phyloP scores from a whole-genome alignment of 2,888 invertebrate species.

The Melanostoma mellinum region DNA sequence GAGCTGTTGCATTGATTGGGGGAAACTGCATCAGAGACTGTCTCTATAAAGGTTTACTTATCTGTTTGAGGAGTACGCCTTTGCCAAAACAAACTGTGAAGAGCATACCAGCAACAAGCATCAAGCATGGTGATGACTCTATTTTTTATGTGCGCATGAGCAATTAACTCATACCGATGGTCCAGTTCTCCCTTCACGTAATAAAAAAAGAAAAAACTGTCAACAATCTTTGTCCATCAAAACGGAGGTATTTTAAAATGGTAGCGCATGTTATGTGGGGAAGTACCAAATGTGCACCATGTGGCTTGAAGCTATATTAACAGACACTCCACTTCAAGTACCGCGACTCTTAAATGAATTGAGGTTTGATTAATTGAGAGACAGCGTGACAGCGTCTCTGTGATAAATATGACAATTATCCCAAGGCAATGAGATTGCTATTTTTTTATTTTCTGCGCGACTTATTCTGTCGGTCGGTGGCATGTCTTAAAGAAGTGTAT shows the following conservation, averaged over 20 bases:
- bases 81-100: too few species aligned
- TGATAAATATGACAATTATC: slow-evolving; percentile 72
- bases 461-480: slow-evolving; percentile 1
- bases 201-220: too few species aligned
- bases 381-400: slow-evolving; percentile 68
- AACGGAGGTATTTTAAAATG: slow-evolving; percentile 14
- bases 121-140: slow-evolving; percentile 55
- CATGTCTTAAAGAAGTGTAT: not conserved
- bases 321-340: slow-evolving; percentile 1
- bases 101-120: too few species aligned
- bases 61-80: too few species aligned
- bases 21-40: too few species aligned
- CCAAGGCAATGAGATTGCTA: slow-evolving; percentile 65
- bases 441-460: not conserved
- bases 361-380: slow-evolving; percentile 72
- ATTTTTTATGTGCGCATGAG: slow-evolving; percentile 61
- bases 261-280: too few species aligned
- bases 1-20: slow-evolving; percentile 17
- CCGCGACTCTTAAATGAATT: slow-evolving; percentile 60
- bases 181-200: slow-evolving; percentile 43
- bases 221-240: too few species aligned
- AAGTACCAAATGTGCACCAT: too few species aligned
- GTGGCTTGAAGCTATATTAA: too few species aligned
- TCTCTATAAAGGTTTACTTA: too few species aligned
- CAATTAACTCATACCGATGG: slow-evolving; percentile 65